A percentile compares a stretch with the other conserved stretches of the same genome.
Evolutionary conservation across 1,140 invertebrate genomes (phyloP).

Genomic region (Anastatus disparis): DNA sequence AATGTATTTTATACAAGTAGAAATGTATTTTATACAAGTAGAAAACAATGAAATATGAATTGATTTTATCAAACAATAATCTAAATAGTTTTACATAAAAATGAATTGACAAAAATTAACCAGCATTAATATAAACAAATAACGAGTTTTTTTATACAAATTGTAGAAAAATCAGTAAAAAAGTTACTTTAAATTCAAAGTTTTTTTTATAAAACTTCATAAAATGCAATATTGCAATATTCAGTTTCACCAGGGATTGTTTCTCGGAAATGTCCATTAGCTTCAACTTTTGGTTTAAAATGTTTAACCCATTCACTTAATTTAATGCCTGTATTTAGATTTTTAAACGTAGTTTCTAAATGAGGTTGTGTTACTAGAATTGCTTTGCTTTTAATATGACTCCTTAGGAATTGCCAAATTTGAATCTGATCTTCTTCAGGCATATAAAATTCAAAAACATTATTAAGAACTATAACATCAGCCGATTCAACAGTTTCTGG

Average conservation of each 20-base stretch:
- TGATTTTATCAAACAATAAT: no score
- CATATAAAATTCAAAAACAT: constrained; percentile 76
- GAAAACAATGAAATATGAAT: no score
- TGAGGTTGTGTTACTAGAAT: constrained; percentile 71
- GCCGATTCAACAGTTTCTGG: constrained; percentile 68
- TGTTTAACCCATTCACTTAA: constrained; percentile 67
- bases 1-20: no score
- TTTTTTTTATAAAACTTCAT: constrained; percentile 48
- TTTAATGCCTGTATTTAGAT: constrained; percentile 66
- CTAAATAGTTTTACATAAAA: no score
- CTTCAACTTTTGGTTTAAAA: constrained; percentile 48
- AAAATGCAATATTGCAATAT: constrained; percentile 49
- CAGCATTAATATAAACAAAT: no score
- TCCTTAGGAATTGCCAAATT: constrained; percentile 72
- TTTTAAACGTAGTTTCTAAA: constrained; percentile 66
- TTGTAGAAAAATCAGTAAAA: no score
- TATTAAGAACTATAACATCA: constrained; percentile 73
- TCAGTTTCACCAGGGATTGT: constrained; percentile 26
- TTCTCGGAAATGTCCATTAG: constrained; percentile 8
- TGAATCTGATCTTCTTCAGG: constrained; percentile 67
- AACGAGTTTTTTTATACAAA: no score
- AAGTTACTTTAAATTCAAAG: constrained; percentile 3
- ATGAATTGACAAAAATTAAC: no score
- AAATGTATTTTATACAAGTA: no score
- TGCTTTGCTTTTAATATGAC: constrained; percentile 68